phyloP scores from a whole-genome alignment of 2,888 invertebrate genomes.

The Nomada fucata region DNA sequence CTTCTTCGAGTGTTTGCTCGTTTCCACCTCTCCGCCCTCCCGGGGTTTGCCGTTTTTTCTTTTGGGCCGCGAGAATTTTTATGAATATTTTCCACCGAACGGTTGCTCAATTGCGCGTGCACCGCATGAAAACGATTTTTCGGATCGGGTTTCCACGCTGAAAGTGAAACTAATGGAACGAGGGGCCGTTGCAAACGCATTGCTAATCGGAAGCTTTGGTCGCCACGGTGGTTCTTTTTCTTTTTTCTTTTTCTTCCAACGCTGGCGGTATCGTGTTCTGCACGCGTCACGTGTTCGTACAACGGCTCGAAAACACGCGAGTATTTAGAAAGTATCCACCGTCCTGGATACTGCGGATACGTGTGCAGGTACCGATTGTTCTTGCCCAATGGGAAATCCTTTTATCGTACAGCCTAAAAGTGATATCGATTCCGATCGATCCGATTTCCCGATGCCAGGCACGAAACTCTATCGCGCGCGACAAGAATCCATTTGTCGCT shows the following conservation, averaged over 20 bases:
- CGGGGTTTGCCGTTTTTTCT: not conserved
- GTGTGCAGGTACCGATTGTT: not conserved
- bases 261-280: constrained; percentile 19
- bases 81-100: constrained; percentile 29
- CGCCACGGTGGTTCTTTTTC: constrained; percentile 3
- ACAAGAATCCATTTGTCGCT: not conserved
- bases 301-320: constrained; percentile 12
- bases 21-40: too few relatives aligned
- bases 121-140: constrained; percentile 24
- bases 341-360: constrained; percentile 1
- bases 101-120: constrained; percentile 36
- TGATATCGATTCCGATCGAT: not conserved
- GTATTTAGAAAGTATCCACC: constrained; percentile 45
- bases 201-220: constrained; percentile 36
- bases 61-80: not conserved
- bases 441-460: not conserved
- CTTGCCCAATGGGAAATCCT: constrained; percentile 10
- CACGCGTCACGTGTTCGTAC: not conserved
- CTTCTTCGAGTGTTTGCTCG: not conserved
- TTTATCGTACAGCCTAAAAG: not conserved
- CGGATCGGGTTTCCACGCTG: constrained; percentile 46
- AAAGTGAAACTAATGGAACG: constrained; percentile 44
- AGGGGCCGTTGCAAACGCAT: not conserved
- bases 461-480: not conserved
- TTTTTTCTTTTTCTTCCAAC: not conserved